Conservation (phyloP, 2,113 vertebrate genomes). For the Phalacrocorax brasilianus region DNA sequence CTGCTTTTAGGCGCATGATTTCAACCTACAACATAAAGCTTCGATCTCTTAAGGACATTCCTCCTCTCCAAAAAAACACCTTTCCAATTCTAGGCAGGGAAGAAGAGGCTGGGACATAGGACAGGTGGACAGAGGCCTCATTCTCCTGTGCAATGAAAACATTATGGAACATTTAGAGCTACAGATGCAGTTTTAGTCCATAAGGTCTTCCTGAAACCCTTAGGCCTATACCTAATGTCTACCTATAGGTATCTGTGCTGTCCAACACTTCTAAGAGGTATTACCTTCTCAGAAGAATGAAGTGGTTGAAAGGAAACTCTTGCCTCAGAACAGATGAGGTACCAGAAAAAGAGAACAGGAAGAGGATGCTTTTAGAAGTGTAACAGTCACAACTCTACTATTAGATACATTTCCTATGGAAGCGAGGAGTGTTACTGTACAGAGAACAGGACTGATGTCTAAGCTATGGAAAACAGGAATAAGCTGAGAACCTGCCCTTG, state of each 20-base stretch:
- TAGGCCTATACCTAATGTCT: not conserved
- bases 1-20: not conserved
- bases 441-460: not conserved
- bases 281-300: not conserved
- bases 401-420: not conserved
- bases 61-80: not conserved
- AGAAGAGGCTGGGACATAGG: not conserved
- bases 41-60: not conserved
- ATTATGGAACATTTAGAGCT: not conserved
- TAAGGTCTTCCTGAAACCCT: not conserved
- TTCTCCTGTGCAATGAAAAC: not conserved
- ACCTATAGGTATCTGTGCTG: not conserved
- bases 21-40: not conserved
- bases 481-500: not conserved
- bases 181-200: not conserved
- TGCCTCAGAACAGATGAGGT: not conserved
- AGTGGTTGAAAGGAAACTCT: not conserved
- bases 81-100: not conserved
- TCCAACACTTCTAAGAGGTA: not conserved
- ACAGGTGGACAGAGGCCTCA: not conserved
- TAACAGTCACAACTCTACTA: not conserved
- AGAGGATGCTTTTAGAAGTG: not conserved
- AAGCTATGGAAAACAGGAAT: not conserved
- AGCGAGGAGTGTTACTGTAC: not conserved
- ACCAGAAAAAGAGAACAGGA: not conserved